Conservation (phyloP, 2,888 invertebrate genomes). For the Leptopilina drosophilae region DNA sequence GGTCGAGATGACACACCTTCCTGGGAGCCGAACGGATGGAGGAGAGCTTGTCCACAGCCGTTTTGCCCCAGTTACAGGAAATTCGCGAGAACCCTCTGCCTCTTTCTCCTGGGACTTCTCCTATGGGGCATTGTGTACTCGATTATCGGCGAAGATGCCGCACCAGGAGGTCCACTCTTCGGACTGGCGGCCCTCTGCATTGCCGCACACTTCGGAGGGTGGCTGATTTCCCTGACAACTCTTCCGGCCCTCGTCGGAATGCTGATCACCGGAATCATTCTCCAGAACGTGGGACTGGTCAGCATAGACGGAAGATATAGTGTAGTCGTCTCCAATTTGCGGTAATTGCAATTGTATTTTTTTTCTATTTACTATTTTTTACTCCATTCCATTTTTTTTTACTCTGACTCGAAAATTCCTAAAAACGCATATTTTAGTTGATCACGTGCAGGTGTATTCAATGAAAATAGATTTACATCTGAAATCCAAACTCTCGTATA, state of each 20-base stretch:
- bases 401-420: not conserved
- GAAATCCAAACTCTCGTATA: not conserved
- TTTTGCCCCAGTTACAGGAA: constrained; percentile 91
- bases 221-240: constrained; percentile 87
- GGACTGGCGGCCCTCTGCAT: constrained; percentile 86
- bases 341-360: constrained; percentile 77
- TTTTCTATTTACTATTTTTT: constrained; percentile 8
- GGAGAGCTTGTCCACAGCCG: constrained; percentile 89
- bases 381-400: too few species aligned
- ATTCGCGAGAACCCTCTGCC: constrained; percentile 86
- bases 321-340: constrained; percentile 84
- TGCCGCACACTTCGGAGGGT: constrained; percentile 89
- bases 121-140: constrained; percentile 88
- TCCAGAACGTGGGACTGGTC: constrained; percentile 86
- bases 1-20: constrained; percentile 84
- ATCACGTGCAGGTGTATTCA: not conserved
- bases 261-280: constrained; percentile 88
- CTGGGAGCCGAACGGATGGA: constrained; percentile 91
- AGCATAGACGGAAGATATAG: constrained; percentile 84
- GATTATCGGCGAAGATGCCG: constrained; percentile 87
- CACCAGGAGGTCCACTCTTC: constrained; percentile 90
- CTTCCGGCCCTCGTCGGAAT: constrained; percentile 92
- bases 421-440: not conserved
- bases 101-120: constrained; percentile 85
- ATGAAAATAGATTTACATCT: not conserved